Base-by-base conservation (phyloP, 2,888 invertebrate species). In the Norana najaformis region DNA sequence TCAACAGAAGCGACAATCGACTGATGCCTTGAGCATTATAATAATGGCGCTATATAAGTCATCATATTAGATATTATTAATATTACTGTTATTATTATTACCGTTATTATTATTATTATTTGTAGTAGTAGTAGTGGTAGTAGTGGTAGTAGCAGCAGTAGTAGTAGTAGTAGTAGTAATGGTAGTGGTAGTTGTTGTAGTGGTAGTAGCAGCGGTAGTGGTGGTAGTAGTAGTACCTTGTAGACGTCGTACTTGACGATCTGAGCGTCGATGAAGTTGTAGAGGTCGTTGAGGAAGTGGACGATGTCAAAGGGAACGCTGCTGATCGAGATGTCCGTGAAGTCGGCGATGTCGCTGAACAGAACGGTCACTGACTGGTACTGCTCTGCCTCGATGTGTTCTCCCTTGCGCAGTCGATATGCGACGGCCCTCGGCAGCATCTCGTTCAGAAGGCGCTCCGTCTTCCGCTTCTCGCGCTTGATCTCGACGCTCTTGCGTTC, bases 341-440 rank as follows among this genome's bases (percentile, higher is more conserved):
- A 91, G 88, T 91, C 91, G 14, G 90, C 91, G 69, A 91, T 90
- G 90, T 91, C 91, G 35, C 90, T 90, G 90, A 91, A 91, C 83
- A 91, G 89, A n/a, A 91, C 88, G 14, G 91, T 91, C n/a, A 90
- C 91, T 18, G 89, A 89, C n/a, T 90, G 41, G 82, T 89, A 91
- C 82, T 90, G 89, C 41, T 91, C 91, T 4, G 91, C 90, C 30
- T 47, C 89, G 30, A 91, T 82, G 34, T 88, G 88, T 23, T 91
- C 91, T 88, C 91, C 91, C 41, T 89, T 88, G 83, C 88, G 88
- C 85, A 91, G 85, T 23, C 88, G 82, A 23, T 89, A 90, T 23
- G 91, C 91, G 82, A 91, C 41, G 11, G 88, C 69, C 83, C 82
- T 39, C 6, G 91, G 91, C 34, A 91, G 88, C 90, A 91, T 91